Evolutionary conservation across 2,888 invertebrate genomes (phyloP), one percentile per base, ranked within the genome.

Genomic region (Dione juno): DNA sequence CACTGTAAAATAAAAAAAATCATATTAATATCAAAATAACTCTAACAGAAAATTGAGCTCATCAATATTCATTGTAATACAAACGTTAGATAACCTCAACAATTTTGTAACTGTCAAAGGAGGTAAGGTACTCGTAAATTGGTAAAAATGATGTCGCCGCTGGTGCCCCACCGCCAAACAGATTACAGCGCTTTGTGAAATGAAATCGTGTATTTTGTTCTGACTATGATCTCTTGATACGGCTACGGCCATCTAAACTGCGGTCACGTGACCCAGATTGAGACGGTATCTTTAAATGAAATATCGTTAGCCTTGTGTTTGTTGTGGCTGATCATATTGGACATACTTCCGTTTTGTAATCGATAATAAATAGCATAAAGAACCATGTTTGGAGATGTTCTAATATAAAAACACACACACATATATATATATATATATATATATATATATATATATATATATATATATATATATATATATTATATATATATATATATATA

Each of bases 121-220:
- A 48, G 43, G 19, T 37, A n/a, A n/a, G n/a, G n/a, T n/a, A n/a
- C n/a, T n/a, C n/a, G n/a, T n/a, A 48, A 54, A 64, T 63, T 53
- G 45, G 45, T 45, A 68, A 68, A 54, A 41, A 64, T 63, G 54
- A 63, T 21, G 13, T 10, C 40, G n/a, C 61, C 28, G 11, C 35
- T 45, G 50, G 59, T n/a, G 21, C 43, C 53, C 21, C 45, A 68
- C 68, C 61, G 45, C 43, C 63, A 54, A 69, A 69, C 40, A 64
- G 63, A 69, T 64, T 63, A 69, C 54, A 40, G 19, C 37, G 43
- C 68, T 69, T 68, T 63, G 68, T 68, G 52, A 48, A 45, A 68
- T 45, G 53, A 63, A 68, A 68, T 68, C 45, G 50, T 48, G 50
- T 50, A 45, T 52, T 54, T 69, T 57, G 45, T 37, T 54, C 54